Base-by-base conservation (phyloP, 2,888 invertebrate species). In the Stictocephala bisonia region DNA sequence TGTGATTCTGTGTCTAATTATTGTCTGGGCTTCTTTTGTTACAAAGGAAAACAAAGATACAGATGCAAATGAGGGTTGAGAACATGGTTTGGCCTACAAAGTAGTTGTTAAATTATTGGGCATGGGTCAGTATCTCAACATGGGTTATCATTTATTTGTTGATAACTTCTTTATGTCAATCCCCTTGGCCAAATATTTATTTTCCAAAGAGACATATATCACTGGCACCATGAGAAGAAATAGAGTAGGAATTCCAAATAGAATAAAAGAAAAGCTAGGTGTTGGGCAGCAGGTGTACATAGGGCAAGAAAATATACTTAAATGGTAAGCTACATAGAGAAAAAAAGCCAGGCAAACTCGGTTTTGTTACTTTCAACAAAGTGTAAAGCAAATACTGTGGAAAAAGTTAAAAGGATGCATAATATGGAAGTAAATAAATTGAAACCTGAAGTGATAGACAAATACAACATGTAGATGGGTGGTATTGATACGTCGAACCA, bases 381-480 rank as follows among this genome's bases (percentile, higher is more conserved):
- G 7, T 29, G 3, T 20, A 60, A 18, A 18, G 60, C 64, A n/a
- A 29, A 20, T 18, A 48, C 15, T 15, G 50, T 20, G 13, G 50
- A 27, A 4, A 64, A 64, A 15, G 11, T 24, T n/a, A 71, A 64
- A 24, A 71, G 20, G 24, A 60, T 31, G n/a, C 11, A 48, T 24
- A 27, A 48, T n/a, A 15, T 27, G 27, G 22, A 64, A 27, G 20
- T 31, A 31, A 50, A 44, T n/a, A 35, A 2, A 2, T 44, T 24
- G n/a, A n/a, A 58, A 64, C 71, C 71, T 27, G 41, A 41, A 13
- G 13, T 71, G 4, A 50, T 71, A n/a, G 20, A 31, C n/a, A 27
- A 26, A 3, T 71, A 71, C 26, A 64, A 64, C 22, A 60, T 22
- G 35, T 71, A 48, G 15, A 71, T 71, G 71, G 71, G 71, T 2